These are phyloP conservation scores for Daubentonia madagascariensis DNA, from an alignment of 2,113 vertebrate species.

Conservation along the genomic window DNA sequence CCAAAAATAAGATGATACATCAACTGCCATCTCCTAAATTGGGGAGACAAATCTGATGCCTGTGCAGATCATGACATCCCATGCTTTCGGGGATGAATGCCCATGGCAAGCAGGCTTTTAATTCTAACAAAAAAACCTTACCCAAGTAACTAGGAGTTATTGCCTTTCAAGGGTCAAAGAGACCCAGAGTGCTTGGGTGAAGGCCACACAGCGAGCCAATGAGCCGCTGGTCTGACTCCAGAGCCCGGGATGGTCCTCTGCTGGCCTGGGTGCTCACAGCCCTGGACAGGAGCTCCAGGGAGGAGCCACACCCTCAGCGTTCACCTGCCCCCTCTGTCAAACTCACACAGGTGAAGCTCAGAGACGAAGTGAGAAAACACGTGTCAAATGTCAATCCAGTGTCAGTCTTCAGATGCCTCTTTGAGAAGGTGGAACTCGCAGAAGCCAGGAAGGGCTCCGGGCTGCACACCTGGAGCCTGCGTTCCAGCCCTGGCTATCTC, in stretches of 20 bases:
- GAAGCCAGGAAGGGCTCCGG: background rate
- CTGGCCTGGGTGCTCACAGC: accelerated
- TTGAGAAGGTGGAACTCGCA: background rate
- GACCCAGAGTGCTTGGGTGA: accelerated
- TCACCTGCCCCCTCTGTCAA: background rate
- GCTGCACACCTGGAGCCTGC: accelerated
- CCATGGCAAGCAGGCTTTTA: accelerated
- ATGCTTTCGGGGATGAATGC: accelerated
- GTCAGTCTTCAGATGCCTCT: background rate
- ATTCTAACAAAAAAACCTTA: background rate
- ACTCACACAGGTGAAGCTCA: no score
- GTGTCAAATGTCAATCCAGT: accelerated
- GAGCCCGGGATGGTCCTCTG: background rate
- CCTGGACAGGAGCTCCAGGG: no score
- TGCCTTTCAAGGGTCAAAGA: background rate
- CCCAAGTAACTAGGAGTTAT: background rate
- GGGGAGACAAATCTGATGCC: accelerated
- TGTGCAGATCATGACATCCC: background rate
- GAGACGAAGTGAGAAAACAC: accelerated
- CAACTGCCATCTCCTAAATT: no score
- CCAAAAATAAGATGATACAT: background rate
- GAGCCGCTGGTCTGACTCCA: background rate
- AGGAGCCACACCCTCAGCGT: accelerated
- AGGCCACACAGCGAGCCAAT: background rate
- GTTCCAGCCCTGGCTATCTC: accelerated